phyloP scores from a whole-genome alignment of 2,888 invertebrate species.

The Dasypogon diadema region DNA sequence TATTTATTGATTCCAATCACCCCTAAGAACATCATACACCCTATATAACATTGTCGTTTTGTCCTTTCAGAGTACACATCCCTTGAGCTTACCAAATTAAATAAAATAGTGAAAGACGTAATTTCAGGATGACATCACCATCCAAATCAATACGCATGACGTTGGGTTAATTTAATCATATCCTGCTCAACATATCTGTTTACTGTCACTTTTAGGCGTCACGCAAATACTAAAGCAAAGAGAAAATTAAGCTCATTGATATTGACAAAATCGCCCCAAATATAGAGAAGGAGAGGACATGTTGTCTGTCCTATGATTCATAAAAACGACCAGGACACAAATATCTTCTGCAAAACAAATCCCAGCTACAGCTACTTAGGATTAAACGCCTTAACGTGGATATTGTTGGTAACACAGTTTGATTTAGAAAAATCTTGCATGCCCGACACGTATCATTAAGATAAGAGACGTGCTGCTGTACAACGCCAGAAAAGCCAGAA shows the following conservation, averaged over 20 bases:
- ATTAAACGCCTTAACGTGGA: background rate
- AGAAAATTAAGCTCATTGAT: slow-evolving; percentile 12
- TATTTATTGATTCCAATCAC: no score
- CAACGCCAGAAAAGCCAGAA: background rate
- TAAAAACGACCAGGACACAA: background rate
- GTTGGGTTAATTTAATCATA: slow-evolving; percentile 41
- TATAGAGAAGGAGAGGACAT: background rate
- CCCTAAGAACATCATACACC: no score
- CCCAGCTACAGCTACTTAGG: background rate
- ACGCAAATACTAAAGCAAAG: slow-evolving; percentile 39
- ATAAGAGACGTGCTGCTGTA: slow-evolving; percentile 12
- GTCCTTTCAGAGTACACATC: no score
- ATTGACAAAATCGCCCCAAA: background rate
- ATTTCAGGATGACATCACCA: background rate
- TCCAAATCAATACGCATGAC: slow-evolving; percentile 30
- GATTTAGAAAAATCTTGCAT: background rate
- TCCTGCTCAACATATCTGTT: slow-evolving; percentile 3
- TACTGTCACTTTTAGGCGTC: slow-evolving; percentile 6
- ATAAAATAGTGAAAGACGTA: background rate
- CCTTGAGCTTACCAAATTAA: background rate
- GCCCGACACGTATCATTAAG: slow-evolving; percentile 4
- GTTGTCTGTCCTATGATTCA: background rate
- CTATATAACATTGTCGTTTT: no score
- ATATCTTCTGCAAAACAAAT: background rate
- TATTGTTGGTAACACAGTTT: background rate